Conservation (phyloP, 2,113 vertebrate species). For the Melanotaenia duboulayi region DNA sequence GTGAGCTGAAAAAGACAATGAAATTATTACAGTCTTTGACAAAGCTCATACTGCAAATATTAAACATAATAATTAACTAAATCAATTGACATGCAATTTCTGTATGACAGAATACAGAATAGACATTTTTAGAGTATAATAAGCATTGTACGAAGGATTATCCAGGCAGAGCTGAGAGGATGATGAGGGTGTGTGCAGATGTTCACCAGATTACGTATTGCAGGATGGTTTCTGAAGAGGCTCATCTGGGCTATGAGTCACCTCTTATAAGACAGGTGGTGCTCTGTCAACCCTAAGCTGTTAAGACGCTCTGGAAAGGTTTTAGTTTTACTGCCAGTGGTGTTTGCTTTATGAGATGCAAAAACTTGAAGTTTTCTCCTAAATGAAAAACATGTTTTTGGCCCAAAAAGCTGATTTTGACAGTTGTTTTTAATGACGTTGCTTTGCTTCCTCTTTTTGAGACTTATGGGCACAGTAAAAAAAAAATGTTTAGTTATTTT, state of each 20-base stretch:
- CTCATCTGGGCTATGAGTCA: constrained; percentile 30
- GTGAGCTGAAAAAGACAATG: background rate
- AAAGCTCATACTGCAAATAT: background rate
- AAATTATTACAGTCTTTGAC: background rate
- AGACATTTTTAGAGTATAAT: constrained; percentile 21
- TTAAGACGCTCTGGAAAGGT: background rate
- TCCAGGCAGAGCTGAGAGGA: constrained; percentile 19
- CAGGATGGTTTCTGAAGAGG: constrained; percentile 23
- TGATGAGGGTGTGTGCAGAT: constrained; percentile 41
- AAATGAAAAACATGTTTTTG: too few relatives aligned
- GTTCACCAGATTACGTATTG: constrained; percentile 46
- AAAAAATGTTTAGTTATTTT: too few relatives aligned
- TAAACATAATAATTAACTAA: background rate
- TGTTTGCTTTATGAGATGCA: background rate
- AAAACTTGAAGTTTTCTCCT: background rate
- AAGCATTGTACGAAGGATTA: constrained; percentile 50
- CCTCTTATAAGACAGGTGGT: constrained; percentile 13
- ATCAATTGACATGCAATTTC: too few relatives aligned
- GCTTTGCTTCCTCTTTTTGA: too few relatives aligned
- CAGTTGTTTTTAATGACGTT: too few relatives aligned
- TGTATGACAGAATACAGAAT: background rate
- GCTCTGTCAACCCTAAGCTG: background rate
- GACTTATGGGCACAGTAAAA: too few relatives aligned
- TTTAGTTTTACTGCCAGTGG: background rate
- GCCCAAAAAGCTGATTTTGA: too few relatives aligned